Evolutionary conservation across 2,888 invertebrate genomes (phyloP).

Genomic region (Adelognathus sp.): DNA sequence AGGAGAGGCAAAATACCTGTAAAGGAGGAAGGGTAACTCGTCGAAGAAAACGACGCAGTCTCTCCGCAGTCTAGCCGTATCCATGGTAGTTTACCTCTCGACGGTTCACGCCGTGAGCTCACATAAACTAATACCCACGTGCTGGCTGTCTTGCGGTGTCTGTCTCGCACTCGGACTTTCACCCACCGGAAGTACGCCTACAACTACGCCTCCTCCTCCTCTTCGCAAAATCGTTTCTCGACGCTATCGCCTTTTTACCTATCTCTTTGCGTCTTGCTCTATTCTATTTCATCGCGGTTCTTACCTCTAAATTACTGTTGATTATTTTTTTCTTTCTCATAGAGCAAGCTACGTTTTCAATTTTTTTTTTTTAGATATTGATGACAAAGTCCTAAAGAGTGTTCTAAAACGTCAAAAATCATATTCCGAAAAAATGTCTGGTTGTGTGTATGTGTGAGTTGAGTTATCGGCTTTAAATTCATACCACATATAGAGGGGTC

Average conservation of each 20-base stretch:
- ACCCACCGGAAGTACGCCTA: conserved; percentile 69
- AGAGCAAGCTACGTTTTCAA: too few relatives aligned
- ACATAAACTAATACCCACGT: conserved; percentile 62
- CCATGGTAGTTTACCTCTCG: conserved; percentile 27
- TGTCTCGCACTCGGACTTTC: conserved; percentile 71
- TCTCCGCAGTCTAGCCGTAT: conserved; percentile 71
- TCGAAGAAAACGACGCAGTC: conserved; percentile 71
- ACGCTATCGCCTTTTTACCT: conserved; percentile 26
- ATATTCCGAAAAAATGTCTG: too few relatives aligned
- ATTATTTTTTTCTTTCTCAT: too few relatives aligned
- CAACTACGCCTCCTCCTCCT: conserved; percentile 26
- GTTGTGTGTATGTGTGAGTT: too few relatives aligned
- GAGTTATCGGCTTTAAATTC: too few relatives aligned
- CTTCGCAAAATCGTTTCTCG: conserved; percentile 5
- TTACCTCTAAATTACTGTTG: too few relatives aligned
- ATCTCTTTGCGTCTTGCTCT: background rate
- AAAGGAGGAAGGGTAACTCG: conserved; percentile 54
- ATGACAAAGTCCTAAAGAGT: too few relatives aligned
- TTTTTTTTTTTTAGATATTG: too few relatives aligned
- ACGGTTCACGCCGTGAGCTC: conserved; percentile 33
- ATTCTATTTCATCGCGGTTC: conserved; percentile 4
- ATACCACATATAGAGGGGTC: too few relatives aligned
- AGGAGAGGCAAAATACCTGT: background rate
- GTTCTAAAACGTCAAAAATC: too few relatives aligned
- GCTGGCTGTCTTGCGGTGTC: conserved; percentile 41